These are phyloP conservation scores for Galeopterus variegatus DNA, from an alignment of 2,113 vertebrate species.

Conservation along the genomic window DNA sequence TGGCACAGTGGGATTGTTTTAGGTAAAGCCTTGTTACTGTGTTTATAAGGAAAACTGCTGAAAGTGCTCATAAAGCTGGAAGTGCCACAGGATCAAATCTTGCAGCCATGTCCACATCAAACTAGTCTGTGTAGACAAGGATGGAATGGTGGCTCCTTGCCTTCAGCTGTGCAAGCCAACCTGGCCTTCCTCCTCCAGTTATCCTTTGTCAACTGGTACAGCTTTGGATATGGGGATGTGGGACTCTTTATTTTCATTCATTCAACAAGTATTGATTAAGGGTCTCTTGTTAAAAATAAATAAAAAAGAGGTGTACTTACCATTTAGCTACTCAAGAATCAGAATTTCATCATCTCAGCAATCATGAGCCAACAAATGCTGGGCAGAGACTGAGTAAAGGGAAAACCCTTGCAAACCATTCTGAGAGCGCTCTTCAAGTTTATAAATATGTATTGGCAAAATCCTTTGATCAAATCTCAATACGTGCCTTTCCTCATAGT, in stretches of 20 bases:
- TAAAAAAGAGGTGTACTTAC: neutral
- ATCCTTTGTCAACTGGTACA: neutral
- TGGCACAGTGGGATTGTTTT: neutral
- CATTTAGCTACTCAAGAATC: neutral
- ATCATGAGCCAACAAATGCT: slow-evolving; percentile 46
- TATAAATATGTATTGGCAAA: slow-evolving; percentile 81
- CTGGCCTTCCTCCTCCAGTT: neutral
- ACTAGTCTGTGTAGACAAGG: neutral
- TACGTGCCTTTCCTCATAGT: slow-evolving; percentile 79
- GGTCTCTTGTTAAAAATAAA: neutral
- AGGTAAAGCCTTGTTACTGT: neutral
- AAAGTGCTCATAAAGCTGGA: neutral
- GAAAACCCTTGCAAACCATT: slow-evolving; percentile 56
- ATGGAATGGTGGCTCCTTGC: neutral
- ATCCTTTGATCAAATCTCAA: slow-evolving; percentile 80
- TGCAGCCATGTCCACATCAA: neutral
- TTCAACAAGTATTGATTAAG: slow-evolving; percentile 37
- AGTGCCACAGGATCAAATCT: neutral
- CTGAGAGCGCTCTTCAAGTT: slow-evolving; percentile 38
- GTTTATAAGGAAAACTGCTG: neutral
- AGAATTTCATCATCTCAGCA: slow-evolving; percentile 32
- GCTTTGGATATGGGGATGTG: neutral
- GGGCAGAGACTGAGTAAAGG: slow-evolving; percentile 2
- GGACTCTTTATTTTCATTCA: slow-evolving; percentile 15
- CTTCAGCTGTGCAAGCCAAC: neutral